These are phyloP conservation scores for Tragopan temminckii DNA, from an alignment of 2,797 vertebrate species.

Conservation along the genomic window DNA sequence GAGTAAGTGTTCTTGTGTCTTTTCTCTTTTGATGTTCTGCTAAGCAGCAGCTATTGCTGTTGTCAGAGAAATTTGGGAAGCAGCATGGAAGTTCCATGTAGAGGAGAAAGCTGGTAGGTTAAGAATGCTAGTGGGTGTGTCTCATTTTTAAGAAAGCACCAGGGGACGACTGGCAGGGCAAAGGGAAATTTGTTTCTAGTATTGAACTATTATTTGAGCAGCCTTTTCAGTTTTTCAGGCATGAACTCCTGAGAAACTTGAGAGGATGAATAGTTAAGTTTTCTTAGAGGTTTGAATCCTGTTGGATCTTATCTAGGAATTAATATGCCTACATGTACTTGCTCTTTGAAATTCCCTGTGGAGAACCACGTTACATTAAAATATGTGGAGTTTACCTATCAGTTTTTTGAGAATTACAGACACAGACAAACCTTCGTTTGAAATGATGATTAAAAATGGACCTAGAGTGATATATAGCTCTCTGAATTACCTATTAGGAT, in stretches of 20 bases:
- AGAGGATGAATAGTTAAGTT: neutral
- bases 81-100: neutral
- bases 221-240: neutral
- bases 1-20: neutral
- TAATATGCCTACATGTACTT: neutral
- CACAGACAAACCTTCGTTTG: neutral
- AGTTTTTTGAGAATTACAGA: neutral
- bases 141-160: neutral
- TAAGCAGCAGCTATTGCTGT: neutral
- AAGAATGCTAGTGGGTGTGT: neutral
- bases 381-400: neutral
- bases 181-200: neutral
- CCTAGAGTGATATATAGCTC: neutral
- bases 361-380: neutral
- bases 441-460: neutral
- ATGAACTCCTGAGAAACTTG: neutral
- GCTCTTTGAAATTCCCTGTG: neutral
- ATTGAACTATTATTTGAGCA: neutral
- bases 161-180: neutral
- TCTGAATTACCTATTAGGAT: neutral
- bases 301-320: neutral
- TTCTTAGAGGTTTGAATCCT: neutral
- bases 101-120: neutral
- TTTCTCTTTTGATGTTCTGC: neutral
- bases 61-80: neutral